These are phyloP conservation scores for Falco naumanni DNA, from an alignment of 2,797 vertebrate species.

Conservation along the genomic window DNA sequence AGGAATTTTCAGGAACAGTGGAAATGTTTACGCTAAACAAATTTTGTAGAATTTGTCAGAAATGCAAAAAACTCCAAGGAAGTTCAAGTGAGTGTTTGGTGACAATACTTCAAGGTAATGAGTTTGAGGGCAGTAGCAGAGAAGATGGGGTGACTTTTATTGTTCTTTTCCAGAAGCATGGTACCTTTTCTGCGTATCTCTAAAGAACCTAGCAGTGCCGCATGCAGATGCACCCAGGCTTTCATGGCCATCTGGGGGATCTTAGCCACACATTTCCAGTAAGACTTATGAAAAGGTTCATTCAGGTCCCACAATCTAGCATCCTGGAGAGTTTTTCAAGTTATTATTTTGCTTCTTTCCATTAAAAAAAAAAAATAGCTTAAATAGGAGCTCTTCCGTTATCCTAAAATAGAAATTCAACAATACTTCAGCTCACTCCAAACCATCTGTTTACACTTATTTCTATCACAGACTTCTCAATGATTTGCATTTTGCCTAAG, in stretches of 20 bases:
- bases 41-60: not conserved
- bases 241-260: not conserved
- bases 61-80: not conserved
- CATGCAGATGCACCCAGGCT: not conserved
- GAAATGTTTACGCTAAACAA: not conserved
- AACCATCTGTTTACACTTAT: conserved; percentile 73
- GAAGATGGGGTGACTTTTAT: not conserved
- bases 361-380: not conserved
- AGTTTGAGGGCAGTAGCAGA: not conserved
- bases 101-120: not conserved
- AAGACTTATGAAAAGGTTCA: not conserved
- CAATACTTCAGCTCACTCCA: conserved; percentile 61
- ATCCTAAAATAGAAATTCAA: conserved; percentile 61
- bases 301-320: not conserved
- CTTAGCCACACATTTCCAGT: not conserved
- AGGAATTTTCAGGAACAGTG: not conserved
- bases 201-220: not conserved
- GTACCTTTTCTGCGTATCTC: not conserved
- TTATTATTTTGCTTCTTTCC: conserved; percentile 3
- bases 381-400: conserved; percentile 36
- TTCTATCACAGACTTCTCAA: conserved; percentile 53
- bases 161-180: not conserved
- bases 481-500: conserved; percentile 70
- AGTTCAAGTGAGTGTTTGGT: not conserved
- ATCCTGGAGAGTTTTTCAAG: not conserved